Evolutionary conservation across 2,113 vertebrate genomes (phyloP), one percentile per base, ranked within the genome.

Genomic region (Pithys albifrons): DNA sequence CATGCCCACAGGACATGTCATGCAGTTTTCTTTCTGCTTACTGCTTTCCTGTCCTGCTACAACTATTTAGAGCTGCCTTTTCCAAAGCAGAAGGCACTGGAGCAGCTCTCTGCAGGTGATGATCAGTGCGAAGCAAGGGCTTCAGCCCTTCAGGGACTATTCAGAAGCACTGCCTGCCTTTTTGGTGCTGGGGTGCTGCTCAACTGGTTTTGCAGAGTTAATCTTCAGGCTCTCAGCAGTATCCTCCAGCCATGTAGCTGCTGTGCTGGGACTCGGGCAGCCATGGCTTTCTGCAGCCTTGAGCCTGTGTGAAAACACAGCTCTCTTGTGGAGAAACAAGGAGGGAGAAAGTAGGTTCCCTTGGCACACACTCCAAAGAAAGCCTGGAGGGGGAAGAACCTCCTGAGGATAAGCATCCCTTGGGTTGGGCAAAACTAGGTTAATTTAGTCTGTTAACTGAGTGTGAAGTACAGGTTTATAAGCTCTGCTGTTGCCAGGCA

Each of bases 221-320:
- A 15, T 51, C 67, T 67, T 64, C 35, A 64, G 54, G 67, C 41
- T 83, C 19, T 58, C n/a, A 41, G 54, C 73, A 28, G 29, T 51
- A 0, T 61, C 37, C 33, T 74, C 45, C 10, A 59, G 51, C n/a
- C 1, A 0, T 2, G 39, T 20, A 73, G 73, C 24, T 51, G 31
- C 55, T 28, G 8, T 1, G 3, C 9, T 58, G 43, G 77, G 35
- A 51, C 58, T 46, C 27, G 77, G 51, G 52, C 46, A 35, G 43
- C 29, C 24, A 12, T 57, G 49, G 7, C 51, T 74, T 55, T 54
- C 49, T 61, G 29, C 19, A 31, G 28, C 66, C 29, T 78, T 39
- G 4, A 57, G n/a, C 61, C 35, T 66, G 70, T 70, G 8, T 11
- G 43, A n/a, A 35, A 43, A 61, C n/a, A 23, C 1, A 5, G 28